Evolutionary conservation across 2,888 invertebrate genomes (phyloP), one percentile per base, ranked within the genome.

Genomic region (Thera britannica): DNA sequence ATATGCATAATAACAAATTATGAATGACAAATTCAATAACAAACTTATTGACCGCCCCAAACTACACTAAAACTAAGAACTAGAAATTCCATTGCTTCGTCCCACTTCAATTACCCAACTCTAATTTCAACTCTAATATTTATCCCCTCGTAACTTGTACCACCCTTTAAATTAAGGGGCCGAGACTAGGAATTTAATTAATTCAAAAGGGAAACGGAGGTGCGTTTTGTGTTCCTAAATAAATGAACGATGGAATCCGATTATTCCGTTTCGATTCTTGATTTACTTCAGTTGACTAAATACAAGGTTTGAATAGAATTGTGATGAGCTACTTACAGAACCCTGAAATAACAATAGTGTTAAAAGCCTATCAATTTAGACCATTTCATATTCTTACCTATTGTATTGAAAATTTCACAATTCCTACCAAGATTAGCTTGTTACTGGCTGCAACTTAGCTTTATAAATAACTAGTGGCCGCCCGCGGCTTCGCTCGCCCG

Each of bases 111-210:
- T 73, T 67, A 69, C 59, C 51, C 61, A 70, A 66, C 63, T 68
- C 73, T 75, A 58, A 67, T 72, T 67, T 71, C 68, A 66, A 70
- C 66, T 71, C 73, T 75, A 58, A 66, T 72, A 68, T 71, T 65
- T 64, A 73, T 74, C 72, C 73, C 74, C 65, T 76, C 75, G 70
- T 74, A 71, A 68, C 73, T 57, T 65, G 63, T 60, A 63, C 70
- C 75, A 72, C 66, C 72, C 71, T 67, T 70, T 71, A 76, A 77
- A 76, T 75, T 77, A 75, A 74, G 78, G 74, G 48, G 64, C 75
- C 73, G 73, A 77, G 74, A 78, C 81, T 83, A 84, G 80, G 81
- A 87, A 88, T 87, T 87, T 85, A 87, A 89, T 89, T 89, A 90
- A 87, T 86, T 80, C 82, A 79, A 83, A 85, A 80, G 81, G 79